Base-by-base conservation (phyloP, 1,140 invertebrate genomes). In the Drosophila carrolli region DNA sequence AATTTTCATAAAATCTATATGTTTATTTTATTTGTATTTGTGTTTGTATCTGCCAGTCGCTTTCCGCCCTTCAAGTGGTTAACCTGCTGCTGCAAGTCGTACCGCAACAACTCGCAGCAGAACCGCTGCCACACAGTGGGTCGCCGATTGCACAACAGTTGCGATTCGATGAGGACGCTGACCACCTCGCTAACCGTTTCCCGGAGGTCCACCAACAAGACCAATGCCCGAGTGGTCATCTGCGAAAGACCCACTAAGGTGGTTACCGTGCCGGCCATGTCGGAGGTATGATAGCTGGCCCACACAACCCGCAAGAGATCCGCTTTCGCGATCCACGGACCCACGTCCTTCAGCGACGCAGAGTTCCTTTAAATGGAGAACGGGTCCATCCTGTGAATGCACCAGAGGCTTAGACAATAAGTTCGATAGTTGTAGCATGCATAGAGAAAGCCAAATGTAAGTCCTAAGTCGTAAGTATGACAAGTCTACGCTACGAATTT, bases 1-100 rank as follows among this genome's bases (percentile, higher is more conserved):
- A 0, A 1, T 16, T 0, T 16, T 16, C 19, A 19, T 19, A 1
- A 1, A 19, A 23, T 4, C 2, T 23, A 4, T 23, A 4, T 23
- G 0, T 7, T 8, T 13, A 13, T 14, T 9, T 11, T 23, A 9
- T 27, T 23, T 32, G 4, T 14, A 40, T 32, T 68, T 68, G 4
- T 14, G 35, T 32, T 68, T 68, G 8, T 53, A 2, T 10, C 23
- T 1, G 19, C 2, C 59, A 93, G 93, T 70, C 91, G 92, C 14
- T 84, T 93, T 50, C 91, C 93, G 32, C 92, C 93, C 32, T 93
- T 93, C 56, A 93, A 93, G 68, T 93, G 93, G 93, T 84, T 93
- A 29, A 81, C 76, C 40, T 92, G 91, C 68, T 93, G 92, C 50
- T 93, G 91, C 51, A 93, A 92, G 46, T 88, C 83, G 0, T 89